phyloP scores from a whole-genome alignment of 2,888 invertebrate genomes.

The Melangyna quadrimaculata region DNA sequence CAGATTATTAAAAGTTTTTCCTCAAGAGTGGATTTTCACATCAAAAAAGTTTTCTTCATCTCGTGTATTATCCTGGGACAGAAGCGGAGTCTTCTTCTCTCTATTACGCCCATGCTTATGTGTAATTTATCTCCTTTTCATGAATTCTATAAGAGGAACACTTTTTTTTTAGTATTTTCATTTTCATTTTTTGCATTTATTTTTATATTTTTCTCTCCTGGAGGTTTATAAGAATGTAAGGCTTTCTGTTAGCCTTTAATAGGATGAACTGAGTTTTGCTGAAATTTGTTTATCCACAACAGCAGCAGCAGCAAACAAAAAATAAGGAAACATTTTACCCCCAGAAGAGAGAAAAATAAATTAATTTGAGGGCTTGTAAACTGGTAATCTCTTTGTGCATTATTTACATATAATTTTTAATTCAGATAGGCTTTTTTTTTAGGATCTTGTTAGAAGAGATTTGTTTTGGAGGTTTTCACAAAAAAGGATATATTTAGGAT shows the following conservation, averaged over 20 bases:
- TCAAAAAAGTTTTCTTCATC: conserved; percentile 24
- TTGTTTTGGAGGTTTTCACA: background rate
- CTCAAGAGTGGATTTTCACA: conserved; percentile 34
- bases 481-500: background rate
- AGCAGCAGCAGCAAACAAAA: too few relatives aligned
- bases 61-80: conserved; percentile 22
- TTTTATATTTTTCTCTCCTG: background rate
- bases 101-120: conserved; percentile 47
- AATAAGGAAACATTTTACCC: background rate
- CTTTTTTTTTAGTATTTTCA: background rate
- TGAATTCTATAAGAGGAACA: conserved; percentile 9
- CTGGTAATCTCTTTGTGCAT: conserved; percentile 19
- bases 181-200: background rate
- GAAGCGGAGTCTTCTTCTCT: conserved; percentile 8
- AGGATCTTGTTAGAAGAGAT: conserved; percentile 3
- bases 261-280: conserved; percentile 7
- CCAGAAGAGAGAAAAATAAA: background rate
- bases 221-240: background rate
- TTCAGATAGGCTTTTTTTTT: background rate
- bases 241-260: conserved; percentile 11
- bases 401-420: conserved; percentile 17
- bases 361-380: conserved; percentile 22
- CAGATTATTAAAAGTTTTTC: conserved; percentile 61
- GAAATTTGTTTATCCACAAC: background rate
- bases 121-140: conserved; percentile 42